Evolutionary conservation across 2,888 invertebrate genomes (phyloP).

Genomic region (Noctua pronuba): DNA sequence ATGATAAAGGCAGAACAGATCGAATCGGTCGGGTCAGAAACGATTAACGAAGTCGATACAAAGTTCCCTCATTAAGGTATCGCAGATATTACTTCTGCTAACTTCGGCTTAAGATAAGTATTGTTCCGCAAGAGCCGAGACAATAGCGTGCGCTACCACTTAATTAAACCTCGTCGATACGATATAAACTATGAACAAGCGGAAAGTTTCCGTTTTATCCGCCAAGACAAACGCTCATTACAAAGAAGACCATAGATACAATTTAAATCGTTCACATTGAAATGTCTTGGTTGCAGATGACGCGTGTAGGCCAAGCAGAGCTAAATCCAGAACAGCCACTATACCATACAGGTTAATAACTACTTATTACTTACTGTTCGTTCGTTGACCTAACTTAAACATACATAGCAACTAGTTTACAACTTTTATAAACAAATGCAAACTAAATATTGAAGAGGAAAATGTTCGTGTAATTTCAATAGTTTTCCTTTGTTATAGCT

Average conservation of each 20-base stretch:
- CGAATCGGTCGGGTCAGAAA: slow-evolving; percentile 80
- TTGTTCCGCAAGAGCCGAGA: slow-evolving; percentile 87
- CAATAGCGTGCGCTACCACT: slow-evolving; percentile 88
- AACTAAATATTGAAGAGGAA: slow-evolving; percentile 2
- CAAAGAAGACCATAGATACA: slow-evolving; percentile 48
- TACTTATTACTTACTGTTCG: slow-evolving; percentile 64
- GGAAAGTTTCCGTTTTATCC: slow-evolving; percentile 80
- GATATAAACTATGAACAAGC: slow-evolving; percentile 78
- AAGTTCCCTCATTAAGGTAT: slow-evolving; percentile 90
- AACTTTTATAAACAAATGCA: slow-evolving; percentile 31
- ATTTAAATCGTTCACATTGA: slow-evolving; percentile 67
- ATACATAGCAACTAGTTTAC: slow-evolving; percentile 48
- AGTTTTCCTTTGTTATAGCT: slow-evolving; percentile 86
- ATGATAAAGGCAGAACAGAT: slow-evolving; percentile 65
- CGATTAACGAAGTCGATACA: slow-evolving; percentile 89
- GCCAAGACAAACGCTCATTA: slow-evolving; percentile 76
- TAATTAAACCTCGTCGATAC: slow-evolving; percentile 86
- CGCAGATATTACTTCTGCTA: slow-evolving; percentile 88
- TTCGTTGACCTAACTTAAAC: slow-evolving; percentile 57
- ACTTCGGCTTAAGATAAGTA: slow-evolving; percentile 88
- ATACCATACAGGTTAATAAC: slow-evolving; percentile 89
- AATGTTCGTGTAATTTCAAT: slow-evolving; percentile 62
- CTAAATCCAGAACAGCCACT: slow-evolving; percentile 90
- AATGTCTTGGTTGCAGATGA: slow-evolving; percentile 89
- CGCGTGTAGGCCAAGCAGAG: slow-evolving; percentile 90